phyloP scores from a whole-genome alignment of 2,113 vertebrate genomes.

The Lampris incognitus region DNA sequence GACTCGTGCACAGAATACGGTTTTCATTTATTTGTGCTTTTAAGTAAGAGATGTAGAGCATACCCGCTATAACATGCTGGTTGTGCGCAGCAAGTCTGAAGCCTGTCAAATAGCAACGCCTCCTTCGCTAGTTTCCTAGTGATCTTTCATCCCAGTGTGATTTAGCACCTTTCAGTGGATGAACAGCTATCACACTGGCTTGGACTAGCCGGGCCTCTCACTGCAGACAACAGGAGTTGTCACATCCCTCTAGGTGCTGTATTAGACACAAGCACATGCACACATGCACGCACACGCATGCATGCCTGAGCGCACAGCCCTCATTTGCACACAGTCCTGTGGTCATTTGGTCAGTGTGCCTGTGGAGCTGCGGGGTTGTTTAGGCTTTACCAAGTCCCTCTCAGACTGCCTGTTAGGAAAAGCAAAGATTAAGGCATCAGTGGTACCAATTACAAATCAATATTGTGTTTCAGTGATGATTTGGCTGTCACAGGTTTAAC shows the following conservation, averaged over 20 bases:
- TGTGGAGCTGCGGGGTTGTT: conserved; percentile 54
- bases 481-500: conserved; percentile 30
- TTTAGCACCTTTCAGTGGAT: conserved; percentile 57
- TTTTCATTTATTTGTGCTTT: conserved; percentile 27
- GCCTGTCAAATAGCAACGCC: conserved; percentile 58
- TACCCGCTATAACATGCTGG: conserved; percentile 40
- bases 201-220: conserved; percentile 37
- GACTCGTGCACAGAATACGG: conserved; percentile 8
- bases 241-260: conserved; percentile 62
- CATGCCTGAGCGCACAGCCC: conserved; percentile 19
- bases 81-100: not conserved
- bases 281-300: conserved; percentile 1
- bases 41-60: conserved; percentile 36
- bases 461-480: conserved; percentile 22
- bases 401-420: conserved; percentile 42
- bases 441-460: too few relatives aligned
- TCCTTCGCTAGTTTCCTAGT: conserved; percentile 27
- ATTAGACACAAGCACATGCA: conserved; percentile 56
- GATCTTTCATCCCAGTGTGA: conserved; percentile 44
- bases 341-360: conserved; percentile 64
- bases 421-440: conserved; percentile 35
- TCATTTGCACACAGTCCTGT: conserved; percentile 50
- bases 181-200: conserved; percentile 56
- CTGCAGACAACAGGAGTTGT: conserved; percentile 54
- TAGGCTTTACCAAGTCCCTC: conserved; percentile 48